Evolutionary conservation across 2,797 vertebrate genomes (phyloP), one percentile per base, ranked within the genome.

Genomic region (Tachyglossus aculeatus): DNA sequence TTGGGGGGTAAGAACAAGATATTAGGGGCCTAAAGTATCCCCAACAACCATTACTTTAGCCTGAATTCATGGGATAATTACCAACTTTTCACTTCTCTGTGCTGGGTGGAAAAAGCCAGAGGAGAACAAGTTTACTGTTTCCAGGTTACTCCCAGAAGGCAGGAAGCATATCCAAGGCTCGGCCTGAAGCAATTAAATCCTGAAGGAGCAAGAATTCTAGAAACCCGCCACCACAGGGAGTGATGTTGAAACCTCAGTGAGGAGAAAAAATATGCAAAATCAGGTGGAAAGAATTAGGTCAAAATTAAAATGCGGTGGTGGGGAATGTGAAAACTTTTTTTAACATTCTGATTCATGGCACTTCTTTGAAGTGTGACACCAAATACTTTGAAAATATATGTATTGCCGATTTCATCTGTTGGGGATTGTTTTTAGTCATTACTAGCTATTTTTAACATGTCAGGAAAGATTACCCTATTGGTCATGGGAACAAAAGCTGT

Each of bases 401-500:
- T 9, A 67, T 22, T 48, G 13, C 27, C 55, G 24, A 47, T 57
- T 36, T 66, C 16, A 38, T 77, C 64, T 77, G 31, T 19, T 34
- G 12, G 24, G 38, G n/a, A 2, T 37, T 58, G 10, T 29, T 69
- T 55, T 71, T 51, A 57, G 52, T 11, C 13, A 43, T 32, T 34
- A 43, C 36, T 32, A 31, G 25, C 22, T 48, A 45, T 51, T 61
- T 74, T 64, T 64, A 64, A 67, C 33, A 12, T 80, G 37, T 60
- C 54, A 67, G 37, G 19, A 24, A 71, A 76, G 53, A 71, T 52
- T 58, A 48, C 5, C 27, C 18, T 67, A 59, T 57, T 62, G 71
- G 64, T 72, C 66, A 74, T 53, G 15, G 29, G 53, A 77, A 59
- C 15, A 64, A 32, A 77, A 77, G 39, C 36, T 47, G 52, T 71